Base-by-base conservation (phyloP, 2,888 invertebrate species). In the Mythimna loreyi region DNA sequence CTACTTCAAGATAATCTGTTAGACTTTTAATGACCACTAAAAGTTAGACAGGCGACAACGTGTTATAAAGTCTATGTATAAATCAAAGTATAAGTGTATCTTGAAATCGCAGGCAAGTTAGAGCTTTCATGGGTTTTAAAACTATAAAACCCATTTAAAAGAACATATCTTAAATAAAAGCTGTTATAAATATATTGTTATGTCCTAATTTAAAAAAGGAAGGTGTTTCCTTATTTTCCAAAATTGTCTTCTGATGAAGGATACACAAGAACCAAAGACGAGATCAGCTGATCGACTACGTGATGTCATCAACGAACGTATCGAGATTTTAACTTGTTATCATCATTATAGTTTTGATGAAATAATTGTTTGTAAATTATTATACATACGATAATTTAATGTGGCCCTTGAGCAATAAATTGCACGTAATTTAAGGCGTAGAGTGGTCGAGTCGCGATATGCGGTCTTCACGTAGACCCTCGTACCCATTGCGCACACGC, bases 321-420 rank as follows among this genome's bases (percentile, higher is more conserved):
- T 78, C 59, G 57, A 53, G 75, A 84, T 81, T 83, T 80, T 72
- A 85, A 85, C 78, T 81, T 84, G 85, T 87, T 83, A 84, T 85
- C 85, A 70, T 85, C 81, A 87, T 89, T 88, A 89, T 80, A 84
- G 81, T 88, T 91, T 88, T 91, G 87, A 91, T 92, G 86, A 90
- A 88, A 92, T 93, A 93, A 93, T 93, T 92, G 89, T 91, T 91
- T 88, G 89, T 80, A 90, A 92, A 92, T 92, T 89, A 90, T 89
- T 89, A 86, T 90, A 89, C 88, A 86, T 90, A 89, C 87, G 90
- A 89, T 93, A 92, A 92, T 92, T 90, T 90, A 91, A 89, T 90
- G 84, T 86, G 85, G 88, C 86, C 89, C 88, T 88, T 88, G 81
- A 87, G 91, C 87, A 90, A 92, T 91, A 93, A 93, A 93, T 93